Evolutionary conservation across 1,140 invertebrate genomes (phyloP).

Genomic region (Limonius californicus): DNA sequence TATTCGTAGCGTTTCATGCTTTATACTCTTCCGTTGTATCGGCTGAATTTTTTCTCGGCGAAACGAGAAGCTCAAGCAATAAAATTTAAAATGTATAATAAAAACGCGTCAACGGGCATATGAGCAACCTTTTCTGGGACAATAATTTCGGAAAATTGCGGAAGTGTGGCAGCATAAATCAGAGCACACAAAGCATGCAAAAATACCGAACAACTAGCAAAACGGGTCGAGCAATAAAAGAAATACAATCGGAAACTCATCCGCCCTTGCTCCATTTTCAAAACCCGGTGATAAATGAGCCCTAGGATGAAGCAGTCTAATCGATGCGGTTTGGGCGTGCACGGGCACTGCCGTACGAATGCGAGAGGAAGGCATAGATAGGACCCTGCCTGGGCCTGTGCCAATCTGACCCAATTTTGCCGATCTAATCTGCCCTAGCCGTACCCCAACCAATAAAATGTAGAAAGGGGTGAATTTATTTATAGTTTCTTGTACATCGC

Average conservation of each 20-base stretch:
- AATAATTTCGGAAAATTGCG: too few relatives aligned
- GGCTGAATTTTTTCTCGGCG: too few relatives aligned
- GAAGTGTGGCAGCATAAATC: neutral
- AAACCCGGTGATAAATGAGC: neutral
- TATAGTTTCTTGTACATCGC: neutral
- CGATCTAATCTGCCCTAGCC: neutral
- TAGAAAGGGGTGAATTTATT: neutral
- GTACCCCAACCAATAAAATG: neutral
- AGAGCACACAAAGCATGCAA: neutral
- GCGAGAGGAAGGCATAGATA: neutral
- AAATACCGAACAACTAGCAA: neutral
- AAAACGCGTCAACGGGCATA: too few relatives aligned
- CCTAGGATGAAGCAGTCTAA: neutral
- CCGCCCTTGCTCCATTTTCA: neutral
- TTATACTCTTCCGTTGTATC: too few relatives aligned
- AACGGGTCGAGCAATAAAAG: neutral
- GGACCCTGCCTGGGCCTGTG: neutral
- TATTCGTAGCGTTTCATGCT: too few relatives aligned
- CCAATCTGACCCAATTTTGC: neutral
- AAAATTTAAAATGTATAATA: too few relatives aligned
- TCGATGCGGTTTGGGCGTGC: neutral
- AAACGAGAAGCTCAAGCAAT: too few relatives aligned
- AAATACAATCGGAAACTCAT: conserved; percentile 1
- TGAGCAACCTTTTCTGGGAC: too few relatives aligned
- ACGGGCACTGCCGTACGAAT: neutral